Evolutionary conservation across 2,113 vertebrate genomes (phyloP).

Genomic region (Campylomormyrus numenius): DNA sequence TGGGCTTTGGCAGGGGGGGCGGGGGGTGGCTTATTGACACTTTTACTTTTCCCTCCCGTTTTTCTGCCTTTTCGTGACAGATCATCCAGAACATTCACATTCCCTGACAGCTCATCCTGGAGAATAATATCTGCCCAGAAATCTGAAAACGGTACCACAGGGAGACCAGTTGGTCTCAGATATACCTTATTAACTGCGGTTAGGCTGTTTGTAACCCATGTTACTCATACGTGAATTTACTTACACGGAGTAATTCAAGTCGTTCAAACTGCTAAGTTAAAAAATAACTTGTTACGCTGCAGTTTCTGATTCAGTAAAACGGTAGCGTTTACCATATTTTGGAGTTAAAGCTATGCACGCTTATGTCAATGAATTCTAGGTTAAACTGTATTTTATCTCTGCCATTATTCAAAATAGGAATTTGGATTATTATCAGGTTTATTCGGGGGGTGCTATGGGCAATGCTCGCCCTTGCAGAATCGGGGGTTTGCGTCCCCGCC

Average conservation of each 20-base stretch:
- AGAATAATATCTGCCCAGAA: background rate
- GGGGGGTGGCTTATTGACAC: background rate
- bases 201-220: background rate
- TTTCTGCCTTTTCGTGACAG: background rate
- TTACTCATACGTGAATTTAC: background rate
- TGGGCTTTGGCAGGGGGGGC: background rate
- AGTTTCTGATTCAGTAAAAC: background rate
- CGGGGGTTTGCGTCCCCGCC: background rate
- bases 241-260: background rate
- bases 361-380: background rate
- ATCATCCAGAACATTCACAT: constrained; percentile 10
- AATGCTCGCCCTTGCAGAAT: background rate
- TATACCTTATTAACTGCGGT: background rate
- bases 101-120: background rate
- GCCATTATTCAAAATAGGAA: background rate
- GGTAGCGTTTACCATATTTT: background rate
- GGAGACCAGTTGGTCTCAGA: background rate
- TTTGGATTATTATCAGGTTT: background rate
- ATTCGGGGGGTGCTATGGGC: background rate
- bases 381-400: background rate
- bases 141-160: background rate
- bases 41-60: constrained; percentile 9
- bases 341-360: background rate
- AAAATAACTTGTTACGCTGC: background rate
- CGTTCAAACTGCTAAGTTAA: background rate